These are phyloP conservation scores for Cotesia congregata DNA, from an alignment of 2,888 invertebrate genomes.

Conservation along the genomic window DNA sequence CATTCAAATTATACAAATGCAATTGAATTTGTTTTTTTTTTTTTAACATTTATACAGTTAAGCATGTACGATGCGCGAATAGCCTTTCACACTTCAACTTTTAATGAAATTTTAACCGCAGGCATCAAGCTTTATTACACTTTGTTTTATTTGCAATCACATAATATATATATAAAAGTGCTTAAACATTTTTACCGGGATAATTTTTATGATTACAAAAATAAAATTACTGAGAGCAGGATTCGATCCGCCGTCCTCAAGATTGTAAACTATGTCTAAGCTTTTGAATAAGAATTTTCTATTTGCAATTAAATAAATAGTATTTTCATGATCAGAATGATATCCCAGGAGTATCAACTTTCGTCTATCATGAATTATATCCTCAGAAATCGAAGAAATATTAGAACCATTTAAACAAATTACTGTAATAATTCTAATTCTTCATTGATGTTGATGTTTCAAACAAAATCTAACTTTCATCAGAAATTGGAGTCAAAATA, in stretches of 20 bases:
- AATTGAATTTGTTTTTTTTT: background rate
- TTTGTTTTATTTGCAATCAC: background rate
- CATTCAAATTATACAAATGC: conserved; percentile 1
- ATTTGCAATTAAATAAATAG: too few species aligned
- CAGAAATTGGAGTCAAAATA: background rate
- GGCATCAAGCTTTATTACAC: background rate
- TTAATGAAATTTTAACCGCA: background rate
- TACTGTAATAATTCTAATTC: conserved; percentile 24
- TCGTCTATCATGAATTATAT: background rate
- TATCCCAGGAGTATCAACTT: conserved; percentile 15
- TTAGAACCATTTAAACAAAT: background rate
- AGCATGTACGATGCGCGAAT: conserved; percentile 32
- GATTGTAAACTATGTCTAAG: too few species aligned
- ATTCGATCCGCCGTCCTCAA: too few species aligned
- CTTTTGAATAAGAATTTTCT: too few species aligned
- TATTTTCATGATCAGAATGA: too few species aligned
- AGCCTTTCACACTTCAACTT: background rate
- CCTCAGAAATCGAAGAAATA: background rate
- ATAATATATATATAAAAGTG: background rate
- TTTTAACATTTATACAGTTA: conserved; percentile 11
- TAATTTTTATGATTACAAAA: too few species aligned
- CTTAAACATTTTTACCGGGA: too few species aligned
- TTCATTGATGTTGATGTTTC: conserved; percentile 16
- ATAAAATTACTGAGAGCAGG: too few species aligned
- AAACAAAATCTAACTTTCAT: conserved; percentile 33